Base-by-base conservation (phyloP, 2,888 invertebrate species). In the Coecobrya sp. region DNA sequence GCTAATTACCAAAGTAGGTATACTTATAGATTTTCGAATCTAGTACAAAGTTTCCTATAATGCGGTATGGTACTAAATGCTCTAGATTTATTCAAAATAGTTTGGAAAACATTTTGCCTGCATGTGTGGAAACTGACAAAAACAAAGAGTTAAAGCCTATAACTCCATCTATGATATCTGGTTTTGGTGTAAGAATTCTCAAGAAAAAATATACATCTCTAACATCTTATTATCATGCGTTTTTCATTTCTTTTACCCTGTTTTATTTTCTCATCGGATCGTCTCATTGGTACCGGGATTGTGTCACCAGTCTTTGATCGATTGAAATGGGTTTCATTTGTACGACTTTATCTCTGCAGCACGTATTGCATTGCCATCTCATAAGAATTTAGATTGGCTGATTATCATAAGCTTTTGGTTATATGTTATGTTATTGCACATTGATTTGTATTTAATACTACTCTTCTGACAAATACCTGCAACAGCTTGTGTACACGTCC, bases 381-480 rank as follows among this genome's bases (percentile, higher is more conserved):
- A 27, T 2, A 30, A 65, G 30, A 65, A 65, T 65, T 11, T 65
- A 30, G 30, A 65, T 27, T 65, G 65, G 27, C 25, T 65, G 22
- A 65, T 65, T 65, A 65, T 27, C 13, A 65, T 8, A 8, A n/a
- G 25, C 10, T 8, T n/a, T n/a, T 30, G 13, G 30, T 16, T 27
- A 30, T 2, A 30, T n/a, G 13, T 49, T 55, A 55, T 19, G 7
- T 5, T 16, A 55, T 55, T 42, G n/a, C 70, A 19, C 25, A 70
- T 42, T 70, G 42, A 70, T 70, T 70, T 70, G 8, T 10, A 36
- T n/a, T 70, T 42, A 42, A 42, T 42, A 11, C 10, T 68, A 16
- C 4, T 25, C 25, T 65, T 16, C 30, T n/a, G 19, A 42, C 70
- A 70, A 70, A 36, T 19, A 70, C 70, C 65, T 79, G 25, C 79